A percentile compares a stretch with the other conserved stretches of the same genome.
Conservation (phyloP, 2,797 vertebrate species). For the Chelon auratus region DNA sequence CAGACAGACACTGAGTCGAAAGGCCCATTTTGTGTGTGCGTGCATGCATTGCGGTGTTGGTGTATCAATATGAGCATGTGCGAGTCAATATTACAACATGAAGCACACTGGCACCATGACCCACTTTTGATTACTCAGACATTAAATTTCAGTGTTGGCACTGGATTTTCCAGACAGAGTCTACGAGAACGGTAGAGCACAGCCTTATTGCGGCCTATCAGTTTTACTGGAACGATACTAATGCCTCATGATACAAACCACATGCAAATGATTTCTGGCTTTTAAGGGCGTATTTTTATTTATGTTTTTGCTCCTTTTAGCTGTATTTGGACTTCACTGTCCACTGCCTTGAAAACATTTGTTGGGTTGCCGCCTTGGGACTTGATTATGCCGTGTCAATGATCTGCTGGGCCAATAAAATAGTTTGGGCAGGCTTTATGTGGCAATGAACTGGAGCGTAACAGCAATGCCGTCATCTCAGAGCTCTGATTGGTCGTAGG, state of each 20-base stretch:
- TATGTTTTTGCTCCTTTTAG: neutral
- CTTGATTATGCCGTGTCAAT: too few species aligned
- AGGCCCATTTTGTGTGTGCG: slow-evolving; percentile 4
- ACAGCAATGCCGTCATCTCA: too few species aligned
- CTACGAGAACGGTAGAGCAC: neutral
- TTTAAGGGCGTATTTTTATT: neutral
- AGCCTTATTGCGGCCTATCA: neutral
- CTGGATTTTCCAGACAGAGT: slow-evolving; percentile 41
- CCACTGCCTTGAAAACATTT: neutral
- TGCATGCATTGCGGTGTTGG: slow-evolving; percentile 3
- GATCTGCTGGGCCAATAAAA: too few species aligned
- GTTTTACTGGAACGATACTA: slow-evolving; percentile 5
- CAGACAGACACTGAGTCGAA: neutral
- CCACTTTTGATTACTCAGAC: slow-evolving; percentile 65
- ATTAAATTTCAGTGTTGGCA: slow-evolving; percentile 20
- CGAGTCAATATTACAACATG: slow-evolving; percentile 24
- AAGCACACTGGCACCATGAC: slow-evolving; percentile 76
- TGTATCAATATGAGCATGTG: slow-evolving; percentile 17
- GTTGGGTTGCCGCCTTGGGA: too few species aligned
- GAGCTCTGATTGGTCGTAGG: too few species aligned
- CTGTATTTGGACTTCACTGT: too few species aligned
- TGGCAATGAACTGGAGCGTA: too few species aligned
- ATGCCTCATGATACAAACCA: neutral
- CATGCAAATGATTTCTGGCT: neutral
- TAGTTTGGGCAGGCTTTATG: too few species aligned